Evolutionary conservation across 2,888 invertebrate species (phyloP), one percentile per base, ranked within the genome.

Genomic region (Molorchus minor): DNA sequence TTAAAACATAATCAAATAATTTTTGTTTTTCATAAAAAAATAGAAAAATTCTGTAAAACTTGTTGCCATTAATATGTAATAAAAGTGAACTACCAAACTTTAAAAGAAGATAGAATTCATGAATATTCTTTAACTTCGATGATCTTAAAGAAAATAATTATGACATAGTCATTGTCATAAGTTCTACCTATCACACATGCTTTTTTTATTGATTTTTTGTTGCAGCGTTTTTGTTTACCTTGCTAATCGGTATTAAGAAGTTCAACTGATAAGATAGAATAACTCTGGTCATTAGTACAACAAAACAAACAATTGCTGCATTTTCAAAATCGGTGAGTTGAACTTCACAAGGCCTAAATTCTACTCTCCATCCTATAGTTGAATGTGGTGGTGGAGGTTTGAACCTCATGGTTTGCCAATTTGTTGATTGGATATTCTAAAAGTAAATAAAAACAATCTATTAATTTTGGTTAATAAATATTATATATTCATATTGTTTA

Each of bases 271-370:
- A 99, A 17, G 98, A 95, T 41, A 99, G 85, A 74, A 99, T 98
- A 64, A 97, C 98, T 67, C 98, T 84, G 0, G 99, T 99, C 62
- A 99, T 85, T 44, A 99, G 84, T 13, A 99, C 98, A 10, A 99
- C 91, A 81, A 99, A 99, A 78, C 97, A 96, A 15, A 97, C 97
- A 74, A 96, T 92, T 2, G 99, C 99, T 0, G 99, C 98, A 83
- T 99, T 99, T 83, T 99, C 99, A 83, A 99, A 99, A 83, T 99
- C 98, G 0, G 99, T 98, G 70, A 99, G 87, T 82, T 99, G 99
- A 15, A 96, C 93, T 82, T 96, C 97, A 79, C 98, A 98, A 36
- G 99, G 98, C 20, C 99, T 88, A 84, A 99, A 99, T 84, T 99
- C 99, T 0, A 99, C 99, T 68, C 99, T 87, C 99, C 99, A 99